Percentiles rank a stretch among this genome's conserved stretches.
Conservation (phyloP, 2,113 vertebrate species). For the Atherinomorus stipes region DNA sequence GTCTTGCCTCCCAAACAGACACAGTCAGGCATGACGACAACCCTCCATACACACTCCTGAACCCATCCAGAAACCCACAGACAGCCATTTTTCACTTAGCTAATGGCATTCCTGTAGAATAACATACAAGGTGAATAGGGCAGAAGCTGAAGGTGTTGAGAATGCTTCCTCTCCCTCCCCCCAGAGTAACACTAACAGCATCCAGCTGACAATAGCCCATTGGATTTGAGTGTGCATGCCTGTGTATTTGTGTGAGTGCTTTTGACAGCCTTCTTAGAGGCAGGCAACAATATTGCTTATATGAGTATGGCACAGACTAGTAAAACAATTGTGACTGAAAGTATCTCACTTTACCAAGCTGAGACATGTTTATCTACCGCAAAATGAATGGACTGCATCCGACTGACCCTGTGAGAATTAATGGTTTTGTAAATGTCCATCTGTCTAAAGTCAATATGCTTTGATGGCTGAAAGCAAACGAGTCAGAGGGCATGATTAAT, state of each 20-base stretch:
- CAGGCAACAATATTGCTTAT: background rate
- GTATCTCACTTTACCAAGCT: background rate
- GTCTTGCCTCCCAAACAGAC: slow-evolving; percentile 11
- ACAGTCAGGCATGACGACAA: slow-evolving; percentile 35
- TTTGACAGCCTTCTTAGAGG: background rate
- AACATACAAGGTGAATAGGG: slow-evolving; percentile 65
- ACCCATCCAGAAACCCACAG: slow-evolving; percentile 22
- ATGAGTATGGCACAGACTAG: background rate
- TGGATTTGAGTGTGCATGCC: slow-evolving; percentile 5
- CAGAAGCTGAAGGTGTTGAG: slow-evolving; percentile 66
- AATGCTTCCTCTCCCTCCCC: slow-evolving; percentile 42
- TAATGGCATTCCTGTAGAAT: slow-evolving; percentile 61
- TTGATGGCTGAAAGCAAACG: background rate
- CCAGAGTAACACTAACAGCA: slow-evolving; percentile 57
- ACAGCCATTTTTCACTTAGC: slow-evolving; percentile 47
- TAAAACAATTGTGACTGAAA: background rate
- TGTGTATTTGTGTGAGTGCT: background rate
- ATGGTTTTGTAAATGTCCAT: background rate
- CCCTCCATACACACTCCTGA: slow-evolving; percentile 16
- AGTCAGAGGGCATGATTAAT: slow-evolving; percentile 46
- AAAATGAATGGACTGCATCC: background rate
- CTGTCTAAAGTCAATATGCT: background rate
- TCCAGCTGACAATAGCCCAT: slow-evolving; percentile 62
- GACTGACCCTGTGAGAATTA: slow-evolving; percentile 18
- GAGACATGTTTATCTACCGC: slow-evolving; percentile 34